These are phyloP conservation scores for Nilaparvata lugens DNA, from an alignment of 1,140 invertebrate genomes.

Conservation along the genomic window DNA sequence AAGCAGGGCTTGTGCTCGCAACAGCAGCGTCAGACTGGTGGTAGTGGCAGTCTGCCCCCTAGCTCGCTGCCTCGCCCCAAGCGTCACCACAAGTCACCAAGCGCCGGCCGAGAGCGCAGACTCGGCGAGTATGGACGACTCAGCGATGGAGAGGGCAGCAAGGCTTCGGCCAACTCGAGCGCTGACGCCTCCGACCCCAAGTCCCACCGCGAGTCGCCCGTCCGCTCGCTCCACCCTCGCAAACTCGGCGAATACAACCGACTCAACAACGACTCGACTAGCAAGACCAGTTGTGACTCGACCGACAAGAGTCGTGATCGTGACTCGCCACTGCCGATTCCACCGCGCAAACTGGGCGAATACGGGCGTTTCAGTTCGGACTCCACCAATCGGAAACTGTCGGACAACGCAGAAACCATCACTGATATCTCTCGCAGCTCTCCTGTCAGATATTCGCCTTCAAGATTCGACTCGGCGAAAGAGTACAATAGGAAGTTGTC, in stretches of 20 bases:
- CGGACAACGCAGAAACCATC: too few species aligned
- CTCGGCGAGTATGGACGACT: conserved; percentile 26
- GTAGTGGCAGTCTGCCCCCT: conserved; percentile 48
- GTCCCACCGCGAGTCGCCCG: conserved; percentile 9
- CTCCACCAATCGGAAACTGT: conserved; percentile 4
- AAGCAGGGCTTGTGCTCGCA: conserved; percentile 66
- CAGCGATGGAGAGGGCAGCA: conserved; percentile 25
- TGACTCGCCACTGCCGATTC: conserved; percentile 18
- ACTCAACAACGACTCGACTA: conserved; percentile 24
- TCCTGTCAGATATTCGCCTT: conserved; percentile 12
- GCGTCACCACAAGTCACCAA: conserved; percentile 42
- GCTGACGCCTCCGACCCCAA: conserved; percentile 8
- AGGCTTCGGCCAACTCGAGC: conserved; percentile 17
- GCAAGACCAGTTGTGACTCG: conserved; percentile 4
- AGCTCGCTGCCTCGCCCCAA: conserved; percentile 56
- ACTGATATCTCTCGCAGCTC: conserved; percentile 3
- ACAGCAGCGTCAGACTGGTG: conserved; percentile 50
- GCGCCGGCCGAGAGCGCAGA: conserved; percentile 35
- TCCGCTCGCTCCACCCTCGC: conserved; percentile 12
- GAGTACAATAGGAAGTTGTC: conserved; percentile 16
- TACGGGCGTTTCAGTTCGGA: conserved; percentile 23
- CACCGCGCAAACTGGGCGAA: conserved; percentile 22
- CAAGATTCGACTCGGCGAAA: conserved; percentile 12
- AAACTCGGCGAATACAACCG: conserved; percentile 29
- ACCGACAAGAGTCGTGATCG: conserved; percentile 2